Conservation (phyloP, 2,888 invertebrate genomes). For the Ichneumon xanthorius region DNA sequence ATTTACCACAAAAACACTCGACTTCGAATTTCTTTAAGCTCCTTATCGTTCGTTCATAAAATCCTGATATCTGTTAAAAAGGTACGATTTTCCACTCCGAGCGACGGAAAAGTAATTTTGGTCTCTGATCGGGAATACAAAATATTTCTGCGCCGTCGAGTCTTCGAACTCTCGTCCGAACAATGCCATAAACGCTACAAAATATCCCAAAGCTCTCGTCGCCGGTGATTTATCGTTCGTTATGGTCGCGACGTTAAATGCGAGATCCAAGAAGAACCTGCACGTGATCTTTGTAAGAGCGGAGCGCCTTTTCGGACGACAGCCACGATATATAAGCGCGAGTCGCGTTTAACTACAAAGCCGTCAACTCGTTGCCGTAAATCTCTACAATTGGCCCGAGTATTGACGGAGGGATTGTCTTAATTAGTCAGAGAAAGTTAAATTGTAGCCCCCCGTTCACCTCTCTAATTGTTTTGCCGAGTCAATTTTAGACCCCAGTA, state of each 20-base stretch:
- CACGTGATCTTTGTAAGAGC: conserved; percentile 41
- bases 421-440: conserved; percentile 62
- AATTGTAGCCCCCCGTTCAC: neutral
- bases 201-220: conserved; percentile 45
- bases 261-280: conserved; percentile 74
- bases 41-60: neutral
- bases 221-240: conserved; percentile 75
- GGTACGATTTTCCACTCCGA: neutral
- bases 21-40: neutral
- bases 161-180: neutral
- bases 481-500: conserved; percentile 21
- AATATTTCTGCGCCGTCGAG: neutral
- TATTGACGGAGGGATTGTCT: conserved; percentile 54
- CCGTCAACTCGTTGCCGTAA: conserved; percentile 78
- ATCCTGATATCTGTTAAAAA: neutral
- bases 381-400: conserved; percentile 71
- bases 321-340: conserved; percentile 67
- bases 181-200: conserved; percentile 7
- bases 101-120: neutral
- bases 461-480: conserved; percentile 11
- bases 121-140: neutral
- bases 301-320: conserved; percentile 48
- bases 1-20: neutral
- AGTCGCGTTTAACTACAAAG: conserved; percentile 78
- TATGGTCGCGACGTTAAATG: conserved; percentile 77